Percentiles rank a stretch among this genome's conserved stretches.
Evolutionary conservation across 2,888 invertebrate genomes (phyloP).

Genomic region (Agriopis marginaria): DNA sequence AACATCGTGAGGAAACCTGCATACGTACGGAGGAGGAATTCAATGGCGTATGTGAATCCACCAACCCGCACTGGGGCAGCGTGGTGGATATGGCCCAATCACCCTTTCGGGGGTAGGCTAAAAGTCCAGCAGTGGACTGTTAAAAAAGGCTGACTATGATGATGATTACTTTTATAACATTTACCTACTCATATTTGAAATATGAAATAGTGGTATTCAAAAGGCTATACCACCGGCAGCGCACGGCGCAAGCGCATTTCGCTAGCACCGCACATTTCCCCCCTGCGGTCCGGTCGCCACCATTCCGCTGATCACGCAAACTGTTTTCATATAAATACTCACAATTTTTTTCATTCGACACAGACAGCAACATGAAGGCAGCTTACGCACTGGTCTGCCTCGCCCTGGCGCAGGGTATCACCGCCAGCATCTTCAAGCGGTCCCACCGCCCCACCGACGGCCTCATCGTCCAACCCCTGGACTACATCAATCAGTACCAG

Average conservation of each 20-base stretch:
- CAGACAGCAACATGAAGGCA: slow-evolving; percentile 73
- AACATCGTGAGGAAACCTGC: no score
- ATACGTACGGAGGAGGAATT: no score
- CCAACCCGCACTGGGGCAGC: no score
- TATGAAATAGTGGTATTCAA: neutral
- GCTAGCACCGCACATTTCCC: slow-evolving; percentile 46
- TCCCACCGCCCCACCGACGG: slow-evolving; percentile 54
- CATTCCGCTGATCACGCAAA: slow-evolving; percentile 54
- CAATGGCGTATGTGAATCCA: no score
- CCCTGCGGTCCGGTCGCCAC: slow-evolving; percentile 20
- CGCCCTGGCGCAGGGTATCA: slow-evolving; percentile 64
- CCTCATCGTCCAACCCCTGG: slow-evolving; percentile 57
- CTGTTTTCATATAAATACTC: slow-evolving; percentile 59
- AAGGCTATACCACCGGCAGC: no score
- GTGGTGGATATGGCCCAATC: no score
- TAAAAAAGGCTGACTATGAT: no score
- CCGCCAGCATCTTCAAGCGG: slow-evolving; percentile 70
- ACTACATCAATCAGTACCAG: slow-evolving; percentile 57
- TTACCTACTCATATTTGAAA: neutral
- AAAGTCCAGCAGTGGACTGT: no score
- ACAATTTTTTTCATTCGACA: slow-evolving; percentile 38
- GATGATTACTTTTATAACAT: no score
- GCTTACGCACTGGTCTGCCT: slow-evolving; percentile 70
- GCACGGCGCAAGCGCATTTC: slow-evolving; percentile 15
- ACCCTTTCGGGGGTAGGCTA: no score